phyloP scores from a whole-genome alignment of 1,140 invertebrate species.

The Brachionus angularis region DNA sequence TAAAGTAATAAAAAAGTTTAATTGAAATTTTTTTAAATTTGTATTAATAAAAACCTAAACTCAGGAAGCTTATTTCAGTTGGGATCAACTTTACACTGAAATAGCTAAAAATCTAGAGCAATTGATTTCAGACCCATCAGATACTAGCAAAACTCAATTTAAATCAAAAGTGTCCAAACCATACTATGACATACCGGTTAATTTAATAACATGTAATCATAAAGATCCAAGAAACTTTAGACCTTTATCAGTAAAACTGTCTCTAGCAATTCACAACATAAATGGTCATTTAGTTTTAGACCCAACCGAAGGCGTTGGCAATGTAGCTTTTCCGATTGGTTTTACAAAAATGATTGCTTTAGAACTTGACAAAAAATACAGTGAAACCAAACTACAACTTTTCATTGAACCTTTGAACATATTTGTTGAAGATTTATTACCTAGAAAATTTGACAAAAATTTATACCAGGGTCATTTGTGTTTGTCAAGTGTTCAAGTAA shows the following conservation, averaged over 20 bases:
- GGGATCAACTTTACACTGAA: conserved; percentile 41
- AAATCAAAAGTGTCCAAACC: neutral
- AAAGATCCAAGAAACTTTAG: conserved; percentile 76
- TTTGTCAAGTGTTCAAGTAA: conserved; percentile 78
- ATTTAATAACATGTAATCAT: conserved; percentile 1
- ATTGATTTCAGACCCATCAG: neutral
- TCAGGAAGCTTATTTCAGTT: conserved; percentile 41
- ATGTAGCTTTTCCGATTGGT: conserved; percentile 73
- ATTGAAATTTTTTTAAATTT: neutral
- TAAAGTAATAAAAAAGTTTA: neutral
- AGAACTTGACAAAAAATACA: conserved; percentile 89
- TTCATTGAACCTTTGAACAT: conserved; percentile 75
- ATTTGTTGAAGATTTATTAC: conserved; percentile 51
- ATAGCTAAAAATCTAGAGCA: conserved; percentile 24
- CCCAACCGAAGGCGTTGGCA: conserved; percentile 46
- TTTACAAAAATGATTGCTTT: conserved; percentile 85
- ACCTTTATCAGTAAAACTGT: conserved; percentile 82
- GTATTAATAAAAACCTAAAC: too few relatives aligned
- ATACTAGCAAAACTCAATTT: neutral
- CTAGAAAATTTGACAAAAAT: conserved; percentile 65
- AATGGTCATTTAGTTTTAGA: conserved; percentile 70
- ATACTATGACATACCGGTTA: conserved; percentile 2
- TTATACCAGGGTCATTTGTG: conserved; percentile 81
- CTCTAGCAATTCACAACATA: conserved; percentile 88
- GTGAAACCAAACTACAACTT: conserved; percentile 83